Percentiles rank a stretch among this genome's conserved stretches.
Conservation (phyloP, 1,140 invertebrate species). For the Rhizoglyphus robini region DNA sequence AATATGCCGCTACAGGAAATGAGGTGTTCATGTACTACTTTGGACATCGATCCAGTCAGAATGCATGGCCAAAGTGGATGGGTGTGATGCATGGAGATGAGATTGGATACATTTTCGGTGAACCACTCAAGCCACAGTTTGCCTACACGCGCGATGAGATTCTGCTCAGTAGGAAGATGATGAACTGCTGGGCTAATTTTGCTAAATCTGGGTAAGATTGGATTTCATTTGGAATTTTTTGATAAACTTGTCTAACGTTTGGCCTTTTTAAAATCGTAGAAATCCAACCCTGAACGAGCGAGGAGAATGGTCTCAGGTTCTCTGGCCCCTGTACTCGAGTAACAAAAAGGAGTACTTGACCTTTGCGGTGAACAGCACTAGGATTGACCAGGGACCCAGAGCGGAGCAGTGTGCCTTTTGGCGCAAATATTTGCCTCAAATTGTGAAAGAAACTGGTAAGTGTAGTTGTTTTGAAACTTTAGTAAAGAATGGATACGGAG, state of each 20-base stretch:
- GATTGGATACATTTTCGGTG: conserved; percentile 85
- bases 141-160: conserved; percentile 64
- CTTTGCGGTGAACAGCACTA: conserved; percentile 58
- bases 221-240: neutral
- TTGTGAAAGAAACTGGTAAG: conserved; percentile 49
- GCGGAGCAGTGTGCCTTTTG: conserved; percentile 89
- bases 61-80: conserved; percentile 88
- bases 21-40: conserved; percentile 92
- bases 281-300: conserved; percentile 44
- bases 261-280: conserved; percentile 35
- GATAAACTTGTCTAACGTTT: neutral
- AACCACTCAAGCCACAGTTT: conserved; percentile 64
- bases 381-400: conserved; percentile 64
- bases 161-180: conserved; percentile 64
- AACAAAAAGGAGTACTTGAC: conserved; percentile 69
- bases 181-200: conserved; percentile 92
- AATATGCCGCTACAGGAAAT: conserved; percentile 71
- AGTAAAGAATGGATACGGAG: neutral
- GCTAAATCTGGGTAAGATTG: conserved; percentile 80
- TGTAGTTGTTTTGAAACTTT: no score
- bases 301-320: conserved; percentile 40
- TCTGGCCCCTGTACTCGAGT: conserved; percentile 74
- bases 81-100: conserved; percentile 92
- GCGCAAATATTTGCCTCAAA: conserved; percentile 81
- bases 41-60: conserved; percentile 65